Conservation (phyloP, 2,113 vertebrate genomes). For the Otolemur garnettii region DNA sequence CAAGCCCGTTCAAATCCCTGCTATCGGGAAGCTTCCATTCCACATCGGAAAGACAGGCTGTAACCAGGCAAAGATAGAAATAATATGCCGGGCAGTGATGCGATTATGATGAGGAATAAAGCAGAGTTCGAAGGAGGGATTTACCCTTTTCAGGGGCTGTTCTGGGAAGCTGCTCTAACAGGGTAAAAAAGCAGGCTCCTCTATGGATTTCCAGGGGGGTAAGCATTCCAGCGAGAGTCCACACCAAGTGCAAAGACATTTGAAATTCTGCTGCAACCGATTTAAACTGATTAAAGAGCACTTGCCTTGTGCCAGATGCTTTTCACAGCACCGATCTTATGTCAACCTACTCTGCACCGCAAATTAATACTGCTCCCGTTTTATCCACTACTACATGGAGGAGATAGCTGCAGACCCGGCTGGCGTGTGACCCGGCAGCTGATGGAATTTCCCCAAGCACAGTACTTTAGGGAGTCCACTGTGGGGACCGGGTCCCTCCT, state of each 20-base stretch:
- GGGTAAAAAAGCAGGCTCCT: not conserved
- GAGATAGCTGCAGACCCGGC: not conserved
- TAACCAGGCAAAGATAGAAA: not conserved
- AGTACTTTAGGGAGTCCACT: not conserved
- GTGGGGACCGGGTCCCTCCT: not conserved
- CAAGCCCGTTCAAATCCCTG: not conserved
- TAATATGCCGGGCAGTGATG: rapidly evolving
- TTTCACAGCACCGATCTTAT: not conserved
- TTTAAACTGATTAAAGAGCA: not conserved
- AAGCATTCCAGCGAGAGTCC: not conserved
- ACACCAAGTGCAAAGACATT: not conserved
- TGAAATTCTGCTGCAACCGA: not conserved
- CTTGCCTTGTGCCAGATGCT: rapidly evolving
- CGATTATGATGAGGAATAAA: not conserved
- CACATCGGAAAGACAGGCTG: not conserved
- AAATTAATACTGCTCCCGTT: not conserved
- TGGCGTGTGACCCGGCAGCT: not conserved
- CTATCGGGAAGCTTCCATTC: not conserved
- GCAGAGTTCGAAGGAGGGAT: not conserved
- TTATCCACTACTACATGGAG: not conserved
- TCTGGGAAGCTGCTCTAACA: not conserved
- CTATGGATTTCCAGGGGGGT: not conserved
- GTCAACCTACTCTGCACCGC: not conserved
- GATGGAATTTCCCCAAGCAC: not conserved
- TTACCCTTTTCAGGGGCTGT: not conserved